phyloP scores from a whole-genome alignment of 2,113 vertebrate genomes.

The Anas platyrhynchos region DNA sequence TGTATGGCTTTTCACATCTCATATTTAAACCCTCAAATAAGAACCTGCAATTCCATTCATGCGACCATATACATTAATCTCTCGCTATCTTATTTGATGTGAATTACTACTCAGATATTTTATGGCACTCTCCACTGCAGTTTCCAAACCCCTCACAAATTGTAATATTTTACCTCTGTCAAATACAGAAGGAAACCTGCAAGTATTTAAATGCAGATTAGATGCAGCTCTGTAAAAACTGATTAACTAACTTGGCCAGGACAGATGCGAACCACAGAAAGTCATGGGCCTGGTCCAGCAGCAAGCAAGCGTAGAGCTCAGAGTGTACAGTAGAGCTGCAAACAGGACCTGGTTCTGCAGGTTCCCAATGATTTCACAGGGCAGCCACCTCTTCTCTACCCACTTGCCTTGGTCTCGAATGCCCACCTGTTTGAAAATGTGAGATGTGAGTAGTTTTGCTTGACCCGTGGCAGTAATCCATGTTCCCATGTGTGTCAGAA shows the following conservation, averaged over 20 bases:
- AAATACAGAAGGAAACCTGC: not conserved
- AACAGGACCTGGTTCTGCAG: not conserved
- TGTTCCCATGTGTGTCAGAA: not conserved
- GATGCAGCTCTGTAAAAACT: not conserved
- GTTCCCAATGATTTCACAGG: not conserved
- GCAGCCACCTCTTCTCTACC: not conserved
- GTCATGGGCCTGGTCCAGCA: not conserved
- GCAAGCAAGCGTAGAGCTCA: not conserved
- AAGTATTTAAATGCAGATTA: not conserved
- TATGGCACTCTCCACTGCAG: not conserved
- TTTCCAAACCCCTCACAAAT: not conserved
- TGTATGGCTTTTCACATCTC: constrained; percentile 9
- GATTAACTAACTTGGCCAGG: not conserved
- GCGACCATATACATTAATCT: not conserved
- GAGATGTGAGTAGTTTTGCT: not conserved
- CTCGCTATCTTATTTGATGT: not conserved
- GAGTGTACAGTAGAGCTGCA: not conserved
- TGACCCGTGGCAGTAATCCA: fast-evolving
- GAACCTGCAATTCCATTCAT: not conserved
- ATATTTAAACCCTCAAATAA: not conserved
- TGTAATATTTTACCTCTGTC: not conserved
- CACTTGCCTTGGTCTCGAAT: fast-evolving
- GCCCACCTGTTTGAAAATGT: not conserved
- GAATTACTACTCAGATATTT: constrained; percentile 12
- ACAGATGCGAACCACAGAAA: not conserved